These are phyloP conservation scores for Aselliscus stoliczkanus DNA, from an alignment of 2,797 vertebrate species.

Conservation along the genomic window DNA sequence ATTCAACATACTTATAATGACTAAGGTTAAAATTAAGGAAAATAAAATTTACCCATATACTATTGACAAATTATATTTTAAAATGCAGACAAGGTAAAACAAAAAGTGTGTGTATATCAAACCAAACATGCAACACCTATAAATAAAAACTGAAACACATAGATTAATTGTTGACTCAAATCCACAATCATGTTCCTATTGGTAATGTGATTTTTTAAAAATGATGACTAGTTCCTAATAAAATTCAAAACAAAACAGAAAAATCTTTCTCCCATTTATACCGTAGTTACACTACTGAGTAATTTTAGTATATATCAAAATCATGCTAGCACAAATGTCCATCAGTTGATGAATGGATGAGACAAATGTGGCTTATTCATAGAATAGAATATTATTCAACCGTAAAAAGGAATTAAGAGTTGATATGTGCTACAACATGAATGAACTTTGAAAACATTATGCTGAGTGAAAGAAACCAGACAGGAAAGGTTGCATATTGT, in stretches of 20 bases:
- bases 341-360: background rate
- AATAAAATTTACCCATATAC: background rate
- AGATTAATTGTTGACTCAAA: background rate
- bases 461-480: background rate
- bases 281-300: background rate
- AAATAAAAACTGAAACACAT: background rate
- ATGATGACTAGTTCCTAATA: background rate
- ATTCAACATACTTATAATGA: background rate
- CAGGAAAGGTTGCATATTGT: background rate
- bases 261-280: background rate
- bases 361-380: background rate
- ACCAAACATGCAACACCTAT: background rate
- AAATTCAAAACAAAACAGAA: background rate
- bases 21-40: background rate
- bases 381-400: background rate
- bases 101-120: background rate
- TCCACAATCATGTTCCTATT: background rate
- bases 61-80: background rate
- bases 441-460: background rate
- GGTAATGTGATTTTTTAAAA: background rate
- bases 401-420: background rate
- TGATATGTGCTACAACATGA: background rate
- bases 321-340: background rate
- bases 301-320: background rate
- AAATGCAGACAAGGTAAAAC: background rate